Evolutionary conservation across 2,888 invertebrate genomes (phyloP), one percentile per base, ranked within the genome.

Genomic region (Sycophila texana): DNA sequence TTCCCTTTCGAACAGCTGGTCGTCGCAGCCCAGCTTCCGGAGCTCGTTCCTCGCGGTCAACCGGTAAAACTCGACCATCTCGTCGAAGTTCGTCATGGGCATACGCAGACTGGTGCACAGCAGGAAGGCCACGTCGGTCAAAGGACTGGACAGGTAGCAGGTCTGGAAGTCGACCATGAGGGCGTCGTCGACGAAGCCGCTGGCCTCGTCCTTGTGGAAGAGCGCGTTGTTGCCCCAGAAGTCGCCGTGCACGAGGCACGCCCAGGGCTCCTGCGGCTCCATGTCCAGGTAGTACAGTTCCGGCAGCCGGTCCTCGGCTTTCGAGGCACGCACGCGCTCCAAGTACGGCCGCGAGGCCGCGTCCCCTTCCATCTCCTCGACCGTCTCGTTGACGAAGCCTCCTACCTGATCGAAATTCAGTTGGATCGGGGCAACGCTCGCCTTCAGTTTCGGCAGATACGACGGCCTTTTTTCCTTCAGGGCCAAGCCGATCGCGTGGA

Each of bases 191-290:
- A 92, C 91, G 18, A 86, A 84, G 4, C 83, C 83, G 30, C n/a
- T 63, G 20, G 83, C 84, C 13, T 61, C 47, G 87, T 92, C 91
- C 68, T 90, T 90, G 77, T 91, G 88, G 16, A 93, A 88, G 91
- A 94, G 92, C 0, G 93, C 90, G 82, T 94, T 94, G 84, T 93
- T 94, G 14, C 92, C 91, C 94, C 94, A 94, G 74, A 93, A 91
- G 85, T 94, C 80, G 20, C 30, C 22, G 57, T 81, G 81, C 0
- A 67, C 58, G 2, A 73, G 47, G 39, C 78, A 75, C 2, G 77
- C 77, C 80, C 80, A 81, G 2, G 73, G 70, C 39, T 77, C 53
- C 4, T 58, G 55, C 1, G 63, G 18, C 0, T 65, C 58, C 14
- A 74, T 16, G 2, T 2, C 3, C 47, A 4, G n/a, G 14, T n/a